Evolutionary conservation across 2,797 vertebrate species (phyloP), one percentile per base, ranked within the genome.

Genomic region (Gymnothorax reevesii): DNA sequence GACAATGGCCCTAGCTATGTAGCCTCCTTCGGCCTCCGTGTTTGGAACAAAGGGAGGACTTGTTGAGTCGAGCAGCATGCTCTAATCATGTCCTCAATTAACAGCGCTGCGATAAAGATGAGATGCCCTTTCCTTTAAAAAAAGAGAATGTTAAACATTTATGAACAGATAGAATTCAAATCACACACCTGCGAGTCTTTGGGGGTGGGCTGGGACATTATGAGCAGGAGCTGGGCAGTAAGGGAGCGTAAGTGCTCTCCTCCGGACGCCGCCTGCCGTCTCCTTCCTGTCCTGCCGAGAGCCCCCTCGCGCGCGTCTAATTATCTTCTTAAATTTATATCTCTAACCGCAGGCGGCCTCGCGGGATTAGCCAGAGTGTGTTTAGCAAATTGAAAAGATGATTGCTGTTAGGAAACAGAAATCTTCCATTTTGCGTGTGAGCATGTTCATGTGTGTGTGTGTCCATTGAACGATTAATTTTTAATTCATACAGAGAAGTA

Each of bases 281-380:
- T 27, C 88, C 91, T 93, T 93, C 92, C 93, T 93, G 87, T 95
- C 94, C 89, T 91, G 86, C 93, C 88, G 91, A 94, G 86, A 91
- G 86, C 90, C 90, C 93, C 92, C 90, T 90, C 87, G 87, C 87
- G 22, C 89, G 73, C 87, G 92, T 94, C 95, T 97, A 97, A 98
- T 98, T 97, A 97, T 95, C 94, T 96, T 96, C 96, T 95, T 90
- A 97, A 96, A 97, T 97, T 96, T 95, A 92, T 95, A 96, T 96
- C 95, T 95, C 91, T 94, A 95, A 93, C 95, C 91, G 93, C 85
- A 91, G 94, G 91, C 92, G 90, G 90, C 92, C 96, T 94, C 93
- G 12, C 91, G 95, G 96, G 96, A 97, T 97, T 96, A 96, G 94
- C 91, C 95, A 93, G 91, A 93, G 95, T 95, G 94, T 93, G 93